These are phyloP conservation scores for Eulithis testata DNA, from an alignment of 2,888 invertebrate species.

Conservation along the genomic window DNA sequence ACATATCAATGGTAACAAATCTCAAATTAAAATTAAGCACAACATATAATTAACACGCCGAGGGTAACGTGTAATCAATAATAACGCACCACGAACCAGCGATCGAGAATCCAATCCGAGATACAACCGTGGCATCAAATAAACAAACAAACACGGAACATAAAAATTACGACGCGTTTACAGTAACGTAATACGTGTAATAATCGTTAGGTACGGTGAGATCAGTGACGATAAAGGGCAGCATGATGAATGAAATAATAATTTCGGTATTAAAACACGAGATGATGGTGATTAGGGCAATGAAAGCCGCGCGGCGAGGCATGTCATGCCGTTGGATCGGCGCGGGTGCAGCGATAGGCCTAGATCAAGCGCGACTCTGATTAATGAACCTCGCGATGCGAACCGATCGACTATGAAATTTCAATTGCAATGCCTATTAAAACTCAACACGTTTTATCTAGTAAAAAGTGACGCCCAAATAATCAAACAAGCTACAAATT, in stretches of 20 bases:
- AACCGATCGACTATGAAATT: conserved; percentile 66
- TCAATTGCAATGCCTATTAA: conserved; percentile 43
- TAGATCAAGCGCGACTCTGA: conserved; percentile 70
- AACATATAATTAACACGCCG: conserved; percentile 75
- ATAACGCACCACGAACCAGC: conserved; percentile 66
- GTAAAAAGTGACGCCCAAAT: conserved; percentile 47
- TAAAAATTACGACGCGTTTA: conserved; percentile 72
- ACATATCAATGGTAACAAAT: conserved; percentile 53
- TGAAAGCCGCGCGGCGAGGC: conserved; percentile 60
- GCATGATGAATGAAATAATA: conserved; percentile 79
- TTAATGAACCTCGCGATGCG: conserved; percentile 70
- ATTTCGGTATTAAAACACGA: conserved; percentile 74
- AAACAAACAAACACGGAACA: conserved; percentile 73
- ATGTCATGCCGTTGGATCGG: conserved; percentile 64
- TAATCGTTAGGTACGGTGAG: conserved; percentile 77
- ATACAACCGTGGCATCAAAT: conserved; percentile 69
- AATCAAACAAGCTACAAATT: conserved; percentile 62
- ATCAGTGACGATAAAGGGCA: conserved; percentile 75
- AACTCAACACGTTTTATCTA: conserved; percentile 32
- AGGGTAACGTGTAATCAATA: conserved; percentile 75
- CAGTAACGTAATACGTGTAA: conserved; percentile 78
- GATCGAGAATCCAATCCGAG: conserved; percentile 64
- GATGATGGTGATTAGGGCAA: conserved; percentile 71
- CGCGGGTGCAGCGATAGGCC: conserved; percentile 74
- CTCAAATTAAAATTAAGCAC: conserved; percentile 70